Evolutionary conservation across 2,888 invertebrate species (phyloP), one percentile per base, ranked within the genome.

Genomic region (Thereva unica): DNA sequence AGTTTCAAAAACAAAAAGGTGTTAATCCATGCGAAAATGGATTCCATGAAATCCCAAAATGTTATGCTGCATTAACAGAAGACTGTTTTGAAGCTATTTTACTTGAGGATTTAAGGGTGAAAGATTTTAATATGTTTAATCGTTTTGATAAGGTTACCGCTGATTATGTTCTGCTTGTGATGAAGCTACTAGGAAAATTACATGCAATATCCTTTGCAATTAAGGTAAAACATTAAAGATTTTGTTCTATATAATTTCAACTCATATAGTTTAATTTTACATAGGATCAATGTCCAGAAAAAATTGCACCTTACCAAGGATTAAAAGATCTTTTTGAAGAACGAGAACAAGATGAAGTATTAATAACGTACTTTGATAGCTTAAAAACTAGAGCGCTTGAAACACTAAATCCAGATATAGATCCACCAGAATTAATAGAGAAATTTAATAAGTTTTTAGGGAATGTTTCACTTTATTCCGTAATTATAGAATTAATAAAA

Each of bases 141-240:
- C 78, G 83, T 63, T 78, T 79, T 45, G 74, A 78, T 38, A 77
- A 78, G 1, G 69, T 83, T 1, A 74, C 78, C 5, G 66, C 76
- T 4, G 77, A 81, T 4, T 76, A 80, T 70, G 78, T 81, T 3
- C 75, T 76, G 12, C 71, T 76, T 8, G 78, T 82, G 3, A 77
- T 84, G 68, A 75, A 77, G 63, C 76, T 78, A 5, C 77, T 84
- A 47, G 84, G 80, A 7, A 83, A 82, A 50, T 78, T 83, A 56
- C 84, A 84, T 71, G 84, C 83, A 0, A 73, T 83, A 4, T 83
- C 83, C 3, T 75, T 83, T 64, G 82, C 82, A 0, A 72, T 81
- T 8, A 76, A 72, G 57, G 75, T 78, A 70, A 44, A 45, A 38
- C 12, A 12, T 1, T 35, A 47, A 35, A 34, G 34, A 66, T 66